Evolutionary conservation across 2,797 vertebrate species (phyloP).

Genomic region (Oophaga sylvatica): DNA sequence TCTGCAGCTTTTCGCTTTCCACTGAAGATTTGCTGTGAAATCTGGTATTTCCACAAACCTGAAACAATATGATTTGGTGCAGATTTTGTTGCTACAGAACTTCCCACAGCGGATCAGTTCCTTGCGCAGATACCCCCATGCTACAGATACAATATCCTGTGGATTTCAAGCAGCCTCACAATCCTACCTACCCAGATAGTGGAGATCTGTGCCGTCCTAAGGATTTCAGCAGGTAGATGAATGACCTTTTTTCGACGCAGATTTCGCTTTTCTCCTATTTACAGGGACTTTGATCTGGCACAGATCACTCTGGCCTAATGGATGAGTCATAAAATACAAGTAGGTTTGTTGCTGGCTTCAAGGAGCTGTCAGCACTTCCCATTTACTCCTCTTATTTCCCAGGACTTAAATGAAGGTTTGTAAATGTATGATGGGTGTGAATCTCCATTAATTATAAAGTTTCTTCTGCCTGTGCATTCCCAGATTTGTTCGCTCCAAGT

Average conservation of each 20-base stretch:
- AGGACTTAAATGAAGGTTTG: not conserved
- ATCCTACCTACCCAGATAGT: slow-evolving; percentile 28
- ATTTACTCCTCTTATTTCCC: not conserved
- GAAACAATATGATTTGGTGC: too few relatives aligned
- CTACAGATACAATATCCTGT: not conserved
- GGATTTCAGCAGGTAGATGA: not conserved
- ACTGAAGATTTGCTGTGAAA: too few relatives aligned
- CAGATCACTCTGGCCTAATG: not conserved
- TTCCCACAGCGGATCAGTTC: not conserved
- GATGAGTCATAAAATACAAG: slow-evolving; percentile 34
- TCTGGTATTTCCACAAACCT: too few relatives aligned
- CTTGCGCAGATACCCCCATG: not conserved
- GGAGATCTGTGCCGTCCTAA: not conserved
- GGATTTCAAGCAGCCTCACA: not conserved
- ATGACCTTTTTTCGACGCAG: not conserved
- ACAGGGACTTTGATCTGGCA: slow-evolving; percentile 41
- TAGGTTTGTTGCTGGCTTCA: not conserved
- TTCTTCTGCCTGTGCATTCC: not conserved
- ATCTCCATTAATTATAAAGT: not conserved
- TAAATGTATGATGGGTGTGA: not conserved
- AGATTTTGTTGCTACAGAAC: too few relatives aligned
- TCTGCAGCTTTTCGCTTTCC: too few relatives aligned
- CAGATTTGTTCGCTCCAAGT: not conserved
- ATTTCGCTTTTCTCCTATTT: not conserved
- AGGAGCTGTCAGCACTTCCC: not conserved